phyloP scores from a whole-genome alignment of 2,888 invertebrate genomes.

The Andricus curvator region DNA sequence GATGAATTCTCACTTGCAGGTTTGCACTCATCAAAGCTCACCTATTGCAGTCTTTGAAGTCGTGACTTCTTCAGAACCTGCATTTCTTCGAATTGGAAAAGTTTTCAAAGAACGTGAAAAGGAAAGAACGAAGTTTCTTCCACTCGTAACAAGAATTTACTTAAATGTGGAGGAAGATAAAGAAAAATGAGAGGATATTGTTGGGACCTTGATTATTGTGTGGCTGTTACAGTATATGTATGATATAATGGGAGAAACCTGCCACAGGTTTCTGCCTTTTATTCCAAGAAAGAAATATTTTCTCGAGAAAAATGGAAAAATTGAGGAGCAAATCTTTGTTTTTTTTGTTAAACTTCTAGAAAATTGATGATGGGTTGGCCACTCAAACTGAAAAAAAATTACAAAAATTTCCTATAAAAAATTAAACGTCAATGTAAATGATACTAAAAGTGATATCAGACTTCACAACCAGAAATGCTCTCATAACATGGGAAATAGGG shows the following conservation, averaged over 20 bases:
- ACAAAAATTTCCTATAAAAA: too few relatives aligned
- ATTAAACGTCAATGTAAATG: too few relatives aligned
- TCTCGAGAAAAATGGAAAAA: neutral
- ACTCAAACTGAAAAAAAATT: too few relatives aligned
- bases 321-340: neutral
- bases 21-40: neutral
- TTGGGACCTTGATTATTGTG: conserved; percentile 5
- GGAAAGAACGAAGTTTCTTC: neutral
- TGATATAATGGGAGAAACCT: neutral
- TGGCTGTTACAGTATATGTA: neutral
- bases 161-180: neutral
- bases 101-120: neutral
- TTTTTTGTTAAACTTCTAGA: too few relatives aligned
- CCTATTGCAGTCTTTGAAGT: neutral
- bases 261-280: neutral
- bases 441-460: too few relatives aligned
- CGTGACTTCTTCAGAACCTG: neutral
- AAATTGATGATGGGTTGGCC: too few relatives aligned
- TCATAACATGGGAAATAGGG: too few relatives aligned
- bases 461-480: too few relatives aligned
- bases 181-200: neutral
- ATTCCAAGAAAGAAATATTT: neutral
- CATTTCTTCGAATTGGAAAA: neutral
- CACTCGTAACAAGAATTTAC: neutral
- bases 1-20: neutral